Conservation (phyloP, 2,888 invertebrate species). For the Formica aserva region DNA sequence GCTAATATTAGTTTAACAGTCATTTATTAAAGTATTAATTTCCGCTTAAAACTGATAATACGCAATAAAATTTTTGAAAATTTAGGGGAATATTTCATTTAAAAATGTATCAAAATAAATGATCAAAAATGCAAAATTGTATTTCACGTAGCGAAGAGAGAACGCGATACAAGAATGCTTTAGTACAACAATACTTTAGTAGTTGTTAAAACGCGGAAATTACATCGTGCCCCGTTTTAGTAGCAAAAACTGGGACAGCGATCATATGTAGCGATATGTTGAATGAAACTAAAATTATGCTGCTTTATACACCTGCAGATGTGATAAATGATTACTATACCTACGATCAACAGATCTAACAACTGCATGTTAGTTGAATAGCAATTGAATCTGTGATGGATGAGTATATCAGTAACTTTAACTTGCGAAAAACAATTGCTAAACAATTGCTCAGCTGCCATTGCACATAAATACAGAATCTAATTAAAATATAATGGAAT, state of each 20-base stretch:
- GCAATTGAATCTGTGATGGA: constrained; percentile 20
- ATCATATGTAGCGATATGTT: neutral
- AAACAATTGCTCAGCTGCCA: neutral
- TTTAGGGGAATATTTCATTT: neutral
- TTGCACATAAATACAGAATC: neutral
- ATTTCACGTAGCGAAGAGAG: constrained; percentile 6
- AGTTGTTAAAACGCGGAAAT: constrained; percentile 12
- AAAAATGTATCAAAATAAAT: constrained; percentile 18
- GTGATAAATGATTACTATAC: constrained; percentile 18
- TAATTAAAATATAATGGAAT: neutral
- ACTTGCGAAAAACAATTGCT: neutral
- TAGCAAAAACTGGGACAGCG: constrained; percentile 25
- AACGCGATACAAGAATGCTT: neutral
- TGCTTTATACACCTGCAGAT: constrained; percentile 9
- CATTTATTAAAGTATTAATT: neutral
- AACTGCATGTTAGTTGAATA: neutral
- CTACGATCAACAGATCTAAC: constrained; percentile 17
- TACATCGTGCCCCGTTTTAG: constrained; percentile 1
- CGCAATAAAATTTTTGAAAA: neutral
- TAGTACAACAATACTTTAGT: neutral
- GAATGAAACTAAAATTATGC: constrained; percentile 24
- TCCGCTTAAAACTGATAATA: neutral
- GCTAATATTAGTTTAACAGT: neutral
- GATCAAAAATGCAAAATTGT: neutral
- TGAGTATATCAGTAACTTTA: neutral